Conservation (phyloP, 2,797 vertebrate genomes). For the Rhadinocentrus ornatus region DNA sequence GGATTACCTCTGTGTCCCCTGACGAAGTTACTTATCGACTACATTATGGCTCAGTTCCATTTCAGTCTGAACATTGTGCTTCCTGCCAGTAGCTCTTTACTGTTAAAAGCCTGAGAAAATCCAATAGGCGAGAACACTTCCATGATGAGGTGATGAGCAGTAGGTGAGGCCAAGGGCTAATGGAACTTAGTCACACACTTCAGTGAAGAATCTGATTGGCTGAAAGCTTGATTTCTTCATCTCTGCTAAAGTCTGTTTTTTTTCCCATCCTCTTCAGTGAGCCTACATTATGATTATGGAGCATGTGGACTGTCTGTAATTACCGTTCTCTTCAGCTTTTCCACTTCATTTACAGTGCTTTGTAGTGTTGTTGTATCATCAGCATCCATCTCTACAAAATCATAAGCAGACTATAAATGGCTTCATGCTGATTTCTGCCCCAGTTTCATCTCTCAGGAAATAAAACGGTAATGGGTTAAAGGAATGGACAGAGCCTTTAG, state of each 20-base stretch:
- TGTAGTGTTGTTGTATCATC: slow-evolving; percentile 34
- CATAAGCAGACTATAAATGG: slow-evolving; percentile 60
- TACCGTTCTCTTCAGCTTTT: slow-evolving; percentile 35
- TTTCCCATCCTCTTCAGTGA: slow-evolving; percentile 15
- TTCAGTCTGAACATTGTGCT: slow-evolving; percentile 59
- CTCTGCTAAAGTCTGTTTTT: background rate
- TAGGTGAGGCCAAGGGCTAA: slow-evolving; percentile 71
- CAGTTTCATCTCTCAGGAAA: slow-evolving; percentile 57
- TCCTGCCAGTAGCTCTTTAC: slow-evolving; percentile 51
- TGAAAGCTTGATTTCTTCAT: slow-evolving; percentile 41
- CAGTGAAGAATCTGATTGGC: slow-evolving; percentile 56
- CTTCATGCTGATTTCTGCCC: slow-evolving; percentile 60
- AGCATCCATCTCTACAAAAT: slow-evolving; percentile 46
- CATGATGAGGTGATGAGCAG: slow-evolving; percentile 65
- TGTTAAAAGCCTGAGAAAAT: slow-evolving; percentile 70
- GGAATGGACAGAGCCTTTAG: slow-evolving; percentile 17
- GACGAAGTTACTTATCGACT: slow-evolving; percentile 63
- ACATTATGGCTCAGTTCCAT: slow-evolving; percentile 72
- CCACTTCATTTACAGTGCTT: slow-evolving; percentile 29
- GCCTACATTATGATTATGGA: slow-evolving; percentile 26
- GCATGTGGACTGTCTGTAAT: slow-evolving; percentile 19
- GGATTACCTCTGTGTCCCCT: slow-evolving; percentile 50
- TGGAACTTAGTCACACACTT: slow-evolving; percentile 51
- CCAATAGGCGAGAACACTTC: slow-evolving; percentile 60
- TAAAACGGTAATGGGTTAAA: slow-evolving; percentile 44